Base-by-base conservation (phyloP, 2,888 invertebrate species). In the Serrognathus titanus region DNA sequence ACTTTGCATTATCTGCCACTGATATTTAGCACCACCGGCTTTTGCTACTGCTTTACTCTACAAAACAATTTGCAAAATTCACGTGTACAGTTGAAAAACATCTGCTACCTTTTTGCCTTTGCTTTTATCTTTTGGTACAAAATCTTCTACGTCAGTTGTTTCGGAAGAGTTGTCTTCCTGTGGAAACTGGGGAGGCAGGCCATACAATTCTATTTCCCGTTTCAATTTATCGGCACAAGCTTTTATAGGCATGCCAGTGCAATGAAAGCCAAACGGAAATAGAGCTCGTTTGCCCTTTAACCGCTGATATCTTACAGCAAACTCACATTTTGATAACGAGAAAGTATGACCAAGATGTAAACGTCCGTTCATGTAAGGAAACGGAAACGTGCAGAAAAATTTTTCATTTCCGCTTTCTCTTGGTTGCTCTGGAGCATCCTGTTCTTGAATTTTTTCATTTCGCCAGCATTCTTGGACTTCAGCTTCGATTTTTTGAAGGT, bases 231-330 rank as follows among this genome's bases (percentile, higher is more conserved):
- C 99, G 10, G 99, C 94, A 81, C 97, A 97, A 0, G 98, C 97
- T 79, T 97, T 98, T 59, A 99, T 99, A 0, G 98, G 98, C 98
- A 98, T 99, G 46, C 99, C 99, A 16, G 99, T 99, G 73, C 97
- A 97, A 77, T 99, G 99, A 68, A 99, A 92, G 2, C 95, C 98
- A 80, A 99, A 98, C 10, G 99, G 99, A 78, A 97, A 98, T 7
- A 99, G 81, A 9, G 91, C 92, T 69, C 84, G 85, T 73, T 92
- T 94, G 0, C 99, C 98, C 76, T 92, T 88, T 50, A 98, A 78
- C n/a, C 97, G 85, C 63, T 97, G 86, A 76, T 91, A 98, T 47
- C 98, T 88, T 53, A 88, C 85, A 10, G 95, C 90, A 84, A 96
- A 99, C 90, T 99, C 99, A 75, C 96, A 95, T 81, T 99, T 99